Base-by-base conservation (phyloP, 2,888 invertebrate species). In the Caenorhabditis parvicauda region DNA sequence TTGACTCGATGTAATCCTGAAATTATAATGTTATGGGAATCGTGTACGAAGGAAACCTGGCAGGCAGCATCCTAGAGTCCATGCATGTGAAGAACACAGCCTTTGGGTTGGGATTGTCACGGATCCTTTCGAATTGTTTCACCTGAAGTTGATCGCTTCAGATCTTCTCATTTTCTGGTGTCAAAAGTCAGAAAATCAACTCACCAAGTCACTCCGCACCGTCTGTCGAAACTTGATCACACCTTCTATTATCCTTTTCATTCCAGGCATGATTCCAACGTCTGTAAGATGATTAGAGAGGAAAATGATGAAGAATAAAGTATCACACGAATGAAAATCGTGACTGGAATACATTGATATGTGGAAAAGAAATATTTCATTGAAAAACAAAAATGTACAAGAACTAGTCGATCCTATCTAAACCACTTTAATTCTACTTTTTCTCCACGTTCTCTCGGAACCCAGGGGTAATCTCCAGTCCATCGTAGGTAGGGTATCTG, bases 11-110 rank as follows among this genome's bases (percentile, higher is more conserved):
- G 67, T 67, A 41, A 70, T 64, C 44, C 67, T 67, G 39, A 46
- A 59, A 27, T 17, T 19, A 17, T 28, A 6, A 39, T 44, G 38
- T 38, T 29, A 1, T 50, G 3, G 4, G 19, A 42, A 42, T 42
- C 19, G 4, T 21, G 22, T 1, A 38, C 19, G 2, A 43, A 27
- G 3, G 9, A 12, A 21, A 92, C 82, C 92, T 87, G 58, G 94
- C 92, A 24, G 95, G 93, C 76, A 94, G 89, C 89, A 96, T 91
- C 84, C 96, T 87, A 83, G 92, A 92, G 87, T 96, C 95, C 89
- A 96, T 94, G 83, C 95, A 96, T 41, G 93, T 92, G 84, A 95
- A 93, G 85, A 95, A 91, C 63, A 95, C 89, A 66, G 93, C 92
- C 86, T 91, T 91, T 19, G 95, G 95, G 91, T 95, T 84, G 22